Evolutionary conservation across 2,797 vertebrate genomes (phyloP).

Genomic region (Lacerta agilis): DNA sequence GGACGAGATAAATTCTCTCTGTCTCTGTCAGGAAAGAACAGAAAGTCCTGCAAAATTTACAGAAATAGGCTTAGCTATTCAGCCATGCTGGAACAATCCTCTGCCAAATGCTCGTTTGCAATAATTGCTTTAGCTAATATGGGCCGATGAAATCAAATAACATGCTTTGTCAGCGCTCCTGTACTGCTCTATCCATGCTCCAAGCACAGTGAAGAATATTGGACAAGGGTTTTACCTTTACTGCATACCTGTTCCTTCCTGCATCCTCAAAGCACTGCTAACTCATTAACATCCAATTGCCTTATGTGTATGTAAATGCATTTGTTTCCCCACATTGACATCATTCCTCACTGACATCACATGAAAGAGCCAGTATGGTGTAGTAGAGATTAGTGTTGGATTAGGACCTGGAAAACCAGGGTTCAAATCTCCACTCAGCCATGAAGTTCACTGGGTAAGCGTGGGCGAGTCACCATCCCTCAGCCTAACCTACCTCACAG

Average conservation of each 20-base stretch:
- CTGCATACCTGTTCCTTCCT: not conserved
- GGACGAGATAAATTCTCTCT: not conserved
- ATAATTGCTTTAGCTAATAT: not conserved
- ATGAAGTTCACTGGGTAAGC: too few species aligned
- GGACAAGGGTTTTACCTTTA: not conserved
- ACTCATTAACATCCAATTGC: too few species aligned
- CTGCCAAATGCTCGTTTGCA: not conserved
- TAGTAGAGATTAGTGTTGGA: too few species aligned
- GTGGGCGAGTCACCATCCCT: too few species aligned
- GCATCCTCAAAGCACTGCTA: not conserved
- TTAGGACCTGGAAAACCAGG: too few species aligned
- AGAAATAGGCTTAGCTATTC: not conserved
- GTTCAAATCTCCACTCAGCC: too few species aligned
- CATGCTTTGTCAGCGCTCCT: not conserved
- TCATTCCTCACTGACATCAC: too few species aligned
- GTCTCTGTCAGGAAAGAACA: not conserved
- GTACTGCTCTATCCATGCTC: not conserved
- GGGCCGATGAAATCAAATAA: not conserved
- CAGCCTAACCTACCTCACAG: too few species aligned
- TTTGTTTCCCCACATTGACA: too few species aligned
- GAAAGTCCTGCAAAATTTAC: not conserved
- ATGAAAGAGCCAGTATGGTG: too few species aligned
- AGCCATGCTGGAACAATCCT: not conserved
- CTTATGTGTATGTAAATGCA: too few species aligned
- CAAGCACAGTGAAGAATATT: not conserved